Evolutionary conservation across 1,140 invertebrate species (phyloP).

Genomic region (Bombus difficillimus): DNA sequence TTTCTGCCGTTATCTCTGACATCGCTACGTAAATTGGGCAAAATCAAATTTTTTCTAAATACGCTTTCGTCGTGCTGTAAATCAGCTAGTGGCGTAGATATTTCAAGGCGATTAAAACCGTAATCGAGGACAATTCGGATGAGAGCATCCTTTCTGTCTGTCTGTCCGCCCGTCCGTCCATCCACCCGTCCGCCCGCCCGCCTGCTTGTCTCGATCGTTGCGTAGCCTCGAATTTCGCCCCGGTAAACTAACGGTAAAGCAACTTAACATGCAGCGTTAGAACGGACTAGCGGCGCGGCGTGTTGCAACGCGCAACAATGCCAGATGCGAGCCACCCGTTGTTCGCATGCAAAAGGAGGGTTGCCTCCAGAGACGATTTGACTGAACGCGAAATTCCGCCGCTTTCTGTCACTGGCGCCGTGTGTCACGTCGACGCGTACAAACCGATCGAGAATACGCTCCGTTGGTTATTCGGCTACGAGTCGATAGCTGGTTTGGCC

Average conservation of each 20-base stretch:
- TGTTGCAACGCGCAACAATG: slow-evolving; percentile 34
- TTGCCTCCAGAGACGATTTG: not conserved
- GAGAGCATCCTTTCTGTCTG: too few species aligned
- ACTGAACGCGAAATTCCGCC: slow-evolving; percentile 37
- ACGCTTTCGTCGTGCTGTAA: too few species aligned
- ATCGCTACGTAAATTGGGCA: too few species aligned
- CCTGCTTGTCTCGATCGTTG: too few species aligned
- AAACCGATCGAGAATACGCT: not conserved
- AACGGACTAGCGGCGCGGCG: not conserved
- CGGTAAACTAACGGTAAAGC: slow-evolving; percentile 7
- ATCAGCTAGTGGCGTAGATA: too few species aligned
- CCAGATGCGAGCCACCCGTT: slow-evolving; percentile 13
- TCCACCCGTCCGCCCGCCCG: too few species aligned
- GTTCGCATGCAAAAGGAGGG: slow-evolving; percentile 31
- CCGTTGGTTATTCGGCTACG: not conserved
- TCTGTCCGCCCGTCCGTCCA: too few species aligned
- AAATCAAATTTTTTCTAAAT: too few species aligned
- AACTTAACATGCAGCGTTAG: not conserved
- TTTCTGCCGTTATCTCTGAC: too few species aligned
- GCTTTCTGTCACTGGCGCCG: slow-evolving; percentile 17
- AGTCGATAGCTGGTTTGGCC: slow-evolving; percentile 4
- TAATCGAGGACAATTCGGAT: too few species aligned
- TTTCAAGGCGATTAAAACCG: too few species aligned
- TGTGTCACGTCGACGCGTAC: slow-evolving; percentile 28
- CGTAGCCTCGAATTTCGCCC: not conserved